A percentile compares a stretch with the other conserved stretches of the same genome.
These are phyloP conservation scores for Donacobius atricapilla DNA, from an alignment of 2,113 vertebrate species.

Conservation along the genomic window DNA sequence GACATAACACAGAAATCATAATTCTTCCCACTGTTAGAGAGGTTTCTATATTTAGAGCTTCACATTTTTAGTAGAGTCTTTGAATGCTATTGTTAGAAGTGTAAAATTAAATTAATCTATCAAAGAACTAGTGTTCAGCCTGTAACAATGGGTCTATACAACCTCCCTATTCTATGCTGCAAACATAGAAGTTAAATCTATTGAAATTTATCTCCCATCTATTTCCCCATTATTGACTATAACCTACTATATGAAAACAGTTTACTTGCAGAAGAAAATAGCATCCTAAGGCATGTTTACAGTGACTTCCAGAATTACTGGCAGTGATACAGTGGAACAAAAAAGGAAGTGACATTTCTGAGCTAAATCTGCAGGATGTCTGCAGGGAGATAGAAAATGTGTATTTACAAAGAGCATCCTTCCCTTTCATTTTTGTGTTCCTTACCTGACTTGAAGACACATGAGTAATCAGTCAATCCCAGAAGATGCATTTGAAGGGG, in stretches of 20 bases:
- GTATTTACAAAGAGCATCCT: conserved; percentile 5
- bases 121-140: not conserved
- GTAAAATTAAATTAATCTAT: not conserved
- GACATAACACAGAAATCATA: not conserved
- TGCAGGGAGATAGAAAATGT: conserved; percentile 9
- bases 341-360: not conserved
- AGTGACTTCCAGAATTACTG: not conserved
- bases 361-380: not conserved
- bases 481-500: conserved; percentile 16
- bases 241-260: not conserved
- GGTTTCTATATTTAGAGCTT: not conserved
- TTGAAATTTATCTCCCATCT: not conserved
- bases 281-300: not conserved
- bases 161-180: not conserved
- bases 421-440: conserved; percentile 27
- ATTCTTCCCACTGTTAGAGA: not conserved
- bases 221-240: not conserved
- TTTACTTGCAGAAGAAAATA: conserved; percentile 5
- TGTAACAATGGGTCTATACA: not conserved
- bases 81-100: not conserved
- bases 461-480: conserved; percentile 33
- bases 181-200: not conserved
- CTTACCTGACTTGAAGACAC: conserved; percentile 38
- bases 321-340: not conserved
- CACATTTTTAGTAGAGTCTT: not conserved